Percentiles rank a stretch among this genome's conserved stretches.
Conservation (phyloP, 2,113 vertebrate species). For the Thinocorus orbignyianus region DNA sequence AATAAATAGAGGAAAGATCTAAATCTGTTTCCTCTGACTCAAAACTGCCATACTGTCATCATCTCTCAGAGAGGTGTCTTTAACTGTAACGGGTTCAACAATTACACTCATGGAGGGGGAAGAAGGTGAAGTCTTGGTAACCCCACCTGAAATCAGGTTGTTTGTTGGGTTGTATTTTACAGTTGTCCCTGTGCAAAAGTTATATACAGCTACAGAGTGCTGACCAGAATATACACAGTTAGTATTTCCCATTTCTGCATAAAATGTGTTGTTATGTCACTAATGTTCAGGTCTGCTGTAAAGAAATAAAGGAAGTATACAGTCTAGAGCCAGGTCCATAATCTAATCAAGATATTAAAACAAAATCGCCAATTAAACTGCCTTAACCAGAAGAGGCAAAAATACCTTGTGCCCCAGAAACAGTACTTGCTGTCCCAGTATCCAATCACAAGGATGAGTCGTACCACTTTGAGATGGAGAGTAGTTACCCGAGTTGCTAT, state of each 20-base stretch:
- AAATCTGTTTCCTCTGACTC: neutral
- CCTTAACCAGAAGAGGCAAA: neutral
- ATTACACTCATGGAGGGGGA: fast-evolving
- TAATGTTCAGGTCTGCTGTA: neutral
- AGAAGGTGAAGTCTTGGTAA: neutral
- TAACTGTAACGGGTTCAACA: neutral
- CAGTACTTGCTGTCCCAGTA: neutral
- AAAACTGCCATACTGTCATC: neutral
- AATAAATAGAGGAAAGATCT: neutral
- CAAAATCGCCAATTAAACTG: neutral
- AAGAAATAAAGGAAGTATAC: neutral
- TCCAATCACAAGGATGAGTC: neutral
- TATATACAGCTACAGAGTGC: neutral
- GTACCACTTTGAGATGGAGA: neutral
- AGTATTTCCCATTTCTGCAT: neutral
- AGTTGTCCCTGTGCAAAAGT: neutral
- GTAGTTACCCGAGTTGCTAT: neutral
- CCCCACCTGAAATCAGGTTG: neutral
- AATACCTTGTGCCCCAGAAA: neutral
- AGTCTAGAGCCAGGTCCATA: neutral
- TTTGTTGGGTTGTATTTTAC: neutral
- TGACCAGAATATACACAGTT: neutral
- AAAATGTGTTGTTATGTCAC: neutral
- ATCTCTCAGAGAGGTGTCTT: neutral
- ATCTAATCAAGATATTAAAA: neutral